Evolutionary conservation across 92 coral and sea anemone genomes (phyloP).

Genomic region (Micromussa lordhowensis): DNA sequence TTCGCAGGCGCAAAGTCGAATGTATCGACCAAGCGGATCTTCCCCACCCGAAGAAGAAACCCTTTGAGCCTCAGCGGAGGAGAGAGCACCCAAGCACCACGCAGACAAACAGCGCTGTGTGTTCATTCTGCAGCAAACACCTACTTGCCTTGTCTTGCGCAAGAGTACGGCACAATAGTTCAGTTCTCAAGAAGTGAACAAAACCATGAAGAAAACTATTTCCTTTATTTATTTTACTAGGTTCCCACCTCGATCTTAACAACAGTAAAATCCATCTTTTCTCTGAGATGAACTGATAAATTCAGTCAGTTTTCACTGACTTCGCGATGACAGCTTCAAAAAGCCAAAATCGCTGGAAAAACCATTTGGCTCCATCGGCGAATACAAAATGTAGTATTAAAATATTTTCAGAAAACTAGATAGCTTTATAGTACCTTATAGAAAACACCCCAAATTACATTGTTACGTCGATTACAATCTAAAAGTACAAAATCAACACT

Average conservation of each 20-base stretch:
- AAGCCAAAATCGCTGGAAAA: not conserved
- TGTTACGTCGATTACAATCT: not conserved
- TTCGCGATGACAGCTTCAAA: not conserved
- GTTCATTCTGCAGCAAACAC: not conserved
- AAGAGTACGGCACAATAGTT: not conserved
- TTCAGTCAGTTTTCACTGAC: not conserved
- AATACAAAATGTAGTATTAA: not conserved
- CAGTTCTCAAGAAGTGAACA: not conserved
- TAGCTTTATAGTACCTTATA: not conserved
- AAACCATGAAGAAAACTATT: not conserved
- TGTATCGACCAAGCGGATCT: too few relatives aligned
- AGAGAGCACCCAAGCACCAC: not conserved
- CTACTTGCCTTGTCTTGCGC: not conserved
- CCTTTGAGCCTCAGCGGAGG: too few relatives aligned
- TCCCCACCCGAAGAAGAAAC: too few relatives aligned
- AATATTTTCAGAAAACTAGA: not conserved
- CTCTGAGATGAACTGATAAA: not conserved
- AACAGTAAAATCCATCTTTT: not conserved
- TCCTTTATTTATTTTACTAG: not conserved
- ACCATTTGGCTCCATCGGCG: not conserved
- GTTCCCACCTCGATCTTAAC: not conserved
- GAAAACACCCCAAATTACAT: constrained; percentile 2
- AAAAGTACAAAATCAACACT: not conserved
- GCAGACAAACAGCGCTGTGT: not conserved
- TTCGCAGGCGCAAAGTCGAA: too few relatives aligned